A percentile compares a stretch with the other conserved stretches of the same genome.
phyloP scores from a whole-genome alignment of 1,140 invertebrate genomes.

The Scaptomyza pallida region DNA sequence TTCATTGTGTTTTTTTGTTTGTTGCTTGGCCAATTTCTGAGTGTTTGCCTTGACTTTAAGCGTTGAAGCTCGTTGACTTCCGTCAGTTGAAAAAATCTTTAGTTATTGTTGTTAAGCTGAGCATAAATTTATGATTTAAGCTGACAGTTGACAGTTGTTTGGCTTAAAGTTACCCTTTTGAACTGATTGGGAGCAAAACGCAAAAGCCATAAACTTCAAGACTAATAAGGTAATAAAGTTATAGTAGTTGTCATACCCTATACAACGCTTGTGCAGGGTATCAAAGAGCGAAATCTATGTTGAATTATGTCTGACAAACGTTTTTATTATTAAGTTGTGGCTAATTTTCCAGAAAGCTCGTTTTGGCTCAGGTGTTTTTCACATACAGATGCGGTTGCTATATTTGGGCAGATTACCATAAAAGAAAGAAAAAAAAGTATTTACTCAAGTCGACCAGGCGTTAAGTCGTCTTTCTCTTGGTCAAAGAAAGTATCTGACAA shows the following conservation, averaged over 20 bases:
- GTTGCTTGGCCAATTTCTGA: constrained; percentile 16
- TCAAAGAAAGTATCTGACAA: constrained; percentile 42
- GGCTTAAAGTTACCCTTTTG: constrained; percentile 12
- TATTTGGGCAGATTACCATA: constrained; percentile 75
- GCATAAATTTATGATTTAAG: constrained; percentile 41
- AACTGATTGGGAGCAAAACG: not conserved
- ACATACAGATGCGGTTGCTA: constrained; percentile 38
- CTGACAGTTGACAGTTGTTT: not conserved
- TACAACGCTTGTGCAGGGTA: constrained; percentile 16
- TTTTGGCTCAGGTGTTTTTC: constrained; percentile 41
- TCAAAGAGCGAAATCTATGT: constrained; percentile 62
- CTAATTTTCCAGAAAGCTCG: constrained; percentile 68
- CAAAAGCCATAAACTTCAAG: not conserved
- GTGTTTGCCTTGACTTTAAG: constrained; percentile 43
- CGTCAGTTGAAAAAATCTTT: constrained; percentile 33
- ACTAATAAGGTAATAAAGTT: not conserved
- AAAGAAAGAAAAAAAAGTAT: constrained; percentile 30
- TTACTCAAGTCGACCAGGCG: constrained; percentile 58
- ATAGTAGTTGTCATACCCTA: no score
- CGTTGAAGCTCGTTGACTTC: constrained; percentile 19
- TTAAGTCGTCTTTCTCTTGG: constrained; percentile 33
- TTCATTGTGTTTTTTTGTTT: constrained; percentile 11
- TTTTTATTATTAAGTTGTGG: constrained; percentile 71
- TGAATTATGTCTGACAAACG: constrained; percentile 74
- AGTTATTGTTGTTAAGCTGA: constrained; percentile 25